Percentiles rank a stretch among this genome's conserved stretches.
phyloP scores from a whole-genome alignment of 2,888 invertebrate genomes.

The Vesta saturnalis region DNA sequence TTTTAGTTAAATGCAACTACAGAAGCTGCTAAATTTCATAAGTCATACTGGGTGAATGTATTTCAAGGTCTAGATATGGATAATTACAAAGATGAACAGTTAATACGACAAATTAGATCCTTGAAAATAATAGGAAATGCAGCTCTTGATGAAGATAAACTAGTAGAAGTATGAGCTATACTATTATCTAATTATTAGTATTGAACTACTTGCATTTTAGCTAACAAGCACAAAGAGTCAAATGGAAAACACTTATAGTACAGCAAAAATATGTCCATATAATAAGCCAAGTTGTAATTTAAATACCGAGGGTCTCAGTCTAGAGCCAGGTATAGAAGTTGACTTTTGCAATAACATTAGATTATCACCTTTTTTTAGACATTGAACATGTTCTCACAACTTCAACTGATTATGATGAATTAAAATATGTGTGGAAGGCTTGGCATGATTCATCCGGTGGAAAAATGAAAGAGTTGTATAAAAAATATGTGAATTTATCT shows the following conservation, averaged over 20 bases:
- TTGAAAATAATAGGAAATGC: conserved; percentile 63
- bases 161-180: conserved; percentile 56
- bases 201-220: conserved; percentile 45
- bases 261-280: conserved; percentile 61
- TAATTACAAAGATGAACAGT: conserved; percentile 57
- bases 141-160: conserved; percentile 57
- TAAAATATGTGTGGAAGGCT: conserved; percentile 71
- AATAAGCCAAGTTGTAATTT: conserved; percentile 56
- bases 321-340: conserved; percentile 62
- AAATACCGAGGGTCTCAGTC: conserved; percentile 48
- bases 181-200: neutral
- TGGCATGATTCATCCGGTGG: conserved; percentile 74
- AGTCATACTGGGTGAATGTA: conserved; percentile 58
- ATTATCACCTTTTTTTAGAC: conserved; percentile 46
- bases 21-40: conserved; percentile 54
- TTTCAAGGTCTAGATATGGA: conserved; percentile 53
- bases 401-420: conserved; percentile 69
- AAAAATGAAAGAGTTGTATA: conserved; percentile 69
- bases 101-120: conserved; percentile 60
- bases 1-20: conserved; percentile 49
- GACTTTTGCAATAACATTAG: too few relatives aligned
- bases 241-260: conserved; percentile 58
- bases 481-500: conserved; percentile 69
- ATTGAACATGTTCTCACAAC: conserved; percentile 59
- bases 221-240: conserved; percentile 44